phyloP scores from a whole-genome alignment of 2,888 invertebrate genomes.

The Scaptomyza cyrtandrae region DNA sequence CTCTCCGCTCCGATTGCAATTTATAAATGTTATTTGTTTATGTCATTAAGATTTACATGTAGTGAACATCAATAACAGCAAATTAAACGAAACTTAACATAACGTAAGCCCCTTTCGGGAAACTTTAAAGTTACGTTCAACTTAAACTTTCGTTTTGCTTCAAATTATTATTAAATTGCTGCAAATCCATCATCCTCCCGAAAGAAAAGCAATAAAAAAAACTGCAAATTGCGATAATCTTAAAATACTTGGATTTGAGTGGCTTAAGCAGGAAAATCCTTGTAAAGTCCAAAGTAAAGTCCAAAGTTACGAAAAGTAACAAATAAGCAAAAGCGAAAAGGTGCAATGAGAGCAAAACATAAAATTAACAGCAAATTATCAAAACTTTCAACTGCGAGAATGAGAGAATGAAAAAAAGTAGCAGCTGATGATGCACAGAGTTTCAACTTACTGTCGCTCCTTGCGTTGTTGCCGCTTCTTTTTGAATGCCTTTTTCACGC shows the following conservation, averaged over 20 bases:
- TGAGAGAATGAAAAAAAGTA: background rate
- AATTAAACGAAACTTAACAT: background rate
- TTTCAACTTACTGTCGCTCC: slow-evolving; percentile 91
- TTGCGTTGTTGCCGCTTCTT: slow-evolving; percentile 94
- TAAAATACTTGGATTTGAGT: slow-evolving; percentile 48
- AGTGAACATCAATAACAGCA: background rate
- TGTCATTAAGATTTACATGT: background rate
- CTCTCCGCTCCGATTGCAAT: background rate
- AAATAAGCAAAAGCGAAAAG: slow-evolving; percentile 9
- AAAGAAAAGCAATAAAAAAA: background rate
- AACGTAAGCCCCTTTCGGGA: background rate
- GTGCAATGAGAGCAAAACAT: slow-evolving; percentile 18
- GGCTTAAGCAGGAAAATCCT: slow-evolving; percentile 52
- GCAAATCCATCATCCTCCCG: slow-evolving; percentile 14
- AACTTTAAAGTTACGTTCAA: background rate
- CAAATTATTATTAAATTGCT: slow-evolving; percentile 48
- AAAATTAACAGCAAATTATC: slow-evolving; percentile 18
- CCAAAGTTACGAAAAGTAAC: slow-evolving; percentile 25
- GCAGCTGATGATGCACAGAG: too few species aligned
- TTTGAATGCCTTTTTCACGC: slow-evolving; percentile 95
- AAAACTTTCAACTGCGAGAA: slow-evolving; percentile 15
- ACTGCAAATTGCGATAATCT: slow-evolving; percentile 53
- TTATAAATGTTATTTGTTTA: background rate
- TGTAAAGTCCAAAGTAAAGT: slow-evolving; percentile 47
- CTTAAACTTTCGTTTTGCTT: background rate